phyloP scores from a whole-genome alignment of 2,797 vertebrate species.

The Galagoides demidoff region DNA sequence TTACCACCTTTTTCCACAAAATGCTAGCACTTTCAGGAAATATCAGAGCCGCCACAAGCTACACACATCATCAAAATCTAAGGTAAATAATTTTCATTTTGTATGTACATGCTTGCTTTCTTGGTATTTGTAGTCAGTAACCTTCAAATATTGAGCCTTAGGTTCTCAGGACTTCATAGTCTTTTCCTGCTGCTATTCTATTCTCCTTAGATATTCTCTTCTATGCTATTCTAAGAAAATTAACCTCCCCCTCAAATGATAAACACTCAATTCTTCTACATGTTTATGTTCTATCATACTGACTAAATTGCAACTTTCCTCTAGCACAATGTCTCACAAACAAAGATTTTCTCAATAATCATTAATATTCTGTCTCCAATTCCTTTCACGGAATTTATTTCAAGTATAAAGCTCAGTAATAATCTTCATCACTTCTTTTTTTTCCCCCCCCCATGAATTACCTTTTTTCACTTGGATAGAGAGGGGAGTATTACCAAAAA shows the following conservation, averaged over 20 bases:
- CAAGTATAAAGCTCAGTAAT: slow-evolving; percentile 46
- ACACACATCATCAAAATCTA: slow-evolving; percentile 4
- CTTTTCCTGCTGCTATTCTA: slow-evolving; percentile 22
- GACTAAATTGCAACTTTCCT: neutral
- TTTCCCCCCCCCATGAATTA: neutral
- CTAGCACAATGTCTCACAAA: neutral
- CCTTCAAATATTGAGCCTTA: slow-evolving; percentile 25
- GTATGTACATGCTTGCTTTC: slow-evolving; percentile 45
- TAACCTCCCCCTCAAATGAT: neutral
- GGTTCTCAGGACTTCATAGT: slow-evolving; percentile 11
- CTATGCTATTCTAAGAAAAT: slow-evolving; percentile 5
- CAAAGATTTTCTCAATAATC: slow-evolving; percentile 31
- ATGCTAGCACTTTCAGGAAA: neutral
- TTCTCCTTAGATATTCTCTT: slow-evolving; percentile 4
- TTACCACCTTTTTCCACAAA: slow-evolving; percentile 28
- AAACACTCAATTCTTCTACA: slow-evolving; percentile 9
- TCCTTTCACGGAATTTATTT: neutral
- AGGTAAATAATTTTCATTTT: neutral
- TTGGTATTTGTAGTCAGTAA: neutral
- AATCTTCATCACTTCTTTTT: neutral
- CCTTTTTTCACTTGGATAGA: neutral
- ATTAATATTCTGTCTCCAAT: slow-evolving; percentile 27
- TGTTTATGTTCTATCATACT: neutral
- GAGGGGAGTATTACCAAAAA: neutral
- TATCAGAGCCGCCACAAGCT: neutral